Evolutionary conservation across 2,797 vertebrate genomes (phyloP).

Genomic region (Carapus acus): DNA sequence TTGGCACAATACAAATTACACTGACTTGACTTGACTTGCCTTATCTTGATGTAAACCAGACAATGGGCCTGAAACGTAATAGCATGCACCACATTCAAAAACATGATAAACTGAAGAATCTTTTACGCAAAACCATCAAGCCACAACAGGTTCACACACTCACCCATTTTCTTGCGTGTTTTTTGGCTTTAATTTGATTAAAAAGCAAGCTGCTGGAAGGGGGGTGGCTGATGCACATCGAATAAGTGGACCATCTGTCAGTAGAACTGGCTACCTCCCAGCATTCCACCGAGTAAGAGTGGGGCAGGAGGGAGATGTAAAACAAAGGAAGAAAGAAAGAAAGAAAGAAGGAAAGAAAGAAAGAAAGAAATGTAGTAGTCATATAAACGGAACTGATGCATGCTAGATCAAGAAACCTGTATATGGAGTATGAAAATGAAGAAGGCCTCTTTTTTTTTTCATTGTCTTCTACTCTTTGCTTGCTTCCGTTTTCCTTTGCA

Average conservation of each 20-base stretch:
- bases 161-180: constrained; percentile 60
- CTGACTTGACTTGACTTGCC: no score
- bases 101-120: constrained; percentile 62
- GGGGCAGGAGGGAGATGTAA: constrained; percentile 9
- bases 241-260: constrained; percentile 98
- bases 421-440: constrained; percentile 33
- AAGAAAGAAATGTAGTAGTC: constrained; percentile 69
- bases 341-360: constrained; percentile 39
- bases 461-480: neutral
- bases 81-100: constrained; percentile 60
- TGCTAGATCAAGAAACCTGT: constrained; percentile 69
- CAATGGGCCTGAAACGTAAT: no score
- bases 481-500: no score
- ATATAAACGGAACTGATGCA: constrained; percentile 54
- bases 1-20: no score
- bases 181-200: constrained; percentile 97
- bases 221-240: constrained; percentile 89
- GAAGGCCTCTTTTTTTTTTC: constrained; percentile 1
- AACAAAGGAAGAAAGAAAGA: constrained; percentile 1
- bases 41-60: no score
- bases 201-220: constrained; percentile 95
- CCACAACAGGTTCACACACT: constrained; percentile 33
- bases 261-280: constrained; percentile 90
- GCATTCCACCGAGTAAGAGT: constrained; percentile 84
- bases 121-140: constrained; percentile 48